phyloP scores from a whole-genome alignment of 2,888 invertebrate genomes.

The Drosophila niveifrons region DNA sequence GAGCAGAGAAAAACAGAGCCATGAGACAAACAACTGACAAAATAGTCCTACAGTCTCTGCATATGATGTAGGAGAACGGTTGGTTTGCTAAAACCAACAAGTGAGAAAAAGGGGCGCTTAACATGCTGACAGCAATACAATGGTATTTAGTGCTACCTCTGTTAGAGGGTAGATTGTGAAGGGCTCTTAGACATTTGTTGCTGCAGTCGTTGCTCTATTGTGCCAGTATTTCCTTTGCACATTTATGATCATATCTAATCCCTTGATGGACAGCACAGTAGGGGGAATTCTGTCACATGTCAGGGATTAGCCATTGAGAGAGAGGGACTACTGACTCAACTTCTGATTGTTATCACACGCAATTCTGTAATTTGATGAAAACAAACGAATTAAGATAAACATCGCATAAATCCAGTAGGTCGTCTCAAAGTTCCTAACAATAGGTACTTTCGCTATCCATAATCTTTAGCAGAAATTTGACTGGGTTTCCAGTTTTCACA shows the following conservation, averaged over 20 bases:
- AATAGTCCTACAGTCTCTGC: slow-evolving; percentile 50
- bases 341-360: slow-evolving; percentile 83
- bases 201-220: slow-evolving; percentile 8
- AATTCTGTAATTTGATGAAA: slow-evolving; percentile 85
- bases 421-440: slow-evolving; percentile 29
- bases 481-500: slow-evolving; percentile 43
- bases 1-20: slow-evolving; percentile 51
- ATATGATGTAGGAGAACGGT: slow-evolving; percentile 54
- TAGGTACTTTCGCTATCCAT: slow-evolving; percentile 24
- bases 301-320: slow-evolving; percentile 69
- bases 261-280: slow-evolving; percentile 81
- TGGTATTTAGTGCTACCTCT: slow-evolving; percentile 66
- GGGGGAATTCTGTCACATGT: slow-evolving; percentile 55
- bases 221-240: slow-evolving; percentile 57
- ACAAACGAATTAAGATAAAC: slow-evolving; percentile 83
- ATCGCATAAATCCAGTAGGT: slow-evolving; percentile 72
- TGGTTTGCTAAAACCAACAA: slow-evolving; percentile 65
- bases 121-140: slow-evolving; percentile 74
- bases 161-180: slow-evolving; percentile 57
- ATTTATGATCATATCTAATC: slow-evolving; percentile 80
- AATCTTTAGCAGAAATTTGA: slow-evolving; percentile 38
- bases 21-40: slow-evolving; percentile 72
- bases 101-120: slow-evolving; percentile 72
- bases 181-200: slow-evolving; percentile 14
- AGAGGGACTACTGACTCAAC: slow-evolving; percentile 50